phyloP scores from a whole-genome alignment of 2,888 invertebrate species.

The Drosophila kokeensis region DNA sequence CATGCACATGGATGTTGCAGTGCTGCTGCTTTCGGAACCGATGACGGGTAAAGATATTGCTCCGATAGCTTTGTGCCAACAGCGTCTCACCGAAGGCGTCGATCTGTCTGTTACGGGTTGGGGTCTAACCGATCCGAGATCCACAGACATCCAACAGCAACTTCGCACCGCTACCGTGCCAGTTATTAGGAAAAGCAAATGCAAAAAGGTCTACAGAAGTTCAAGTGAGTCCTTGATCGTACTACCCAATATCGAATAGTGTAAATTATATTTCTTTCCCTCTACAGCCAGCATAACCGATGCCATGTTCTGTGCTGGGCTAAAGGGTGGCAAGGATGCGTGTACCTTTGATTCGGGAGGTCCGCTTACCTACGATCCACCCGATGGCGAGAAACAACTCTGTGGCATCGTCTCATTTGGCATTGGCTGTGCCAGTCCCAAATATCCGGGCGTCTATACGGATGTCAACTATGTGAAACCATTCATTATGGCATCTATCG shows the following conservation, averaged over 20 bases:
- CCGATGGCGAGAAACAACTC: constrained; percentile 30
- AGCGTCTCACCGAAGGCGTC: not conserved
- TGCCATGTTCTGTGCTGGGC: constrained; percentile 76
- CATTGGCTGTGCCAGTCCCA: constrained; percentile 84
- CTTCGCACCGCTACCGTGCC: constrained; percentile 54
- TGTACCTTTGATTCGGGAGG: constrained; percentile 82
- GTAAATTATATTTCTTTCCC: not conserved
- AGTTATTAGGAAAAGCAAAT: constrained; percentile 32
- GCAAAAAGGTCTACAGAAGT: constrained; percentile 22
- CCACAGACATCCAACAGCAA: not conserved
- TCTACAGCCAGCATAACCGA: constrained; percentile 30
- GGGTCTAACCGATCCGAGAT: constrained; percentile 41
- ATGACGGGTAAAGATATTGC: constrained; percentile 33
- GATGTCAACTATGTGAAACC: constrained; percentile 85
- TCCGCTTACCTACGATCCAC: constrained; percentile 51
- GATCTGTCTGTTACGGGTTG: constrained; percentile 55
- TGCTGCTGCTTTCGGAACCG: constrained; percentile 32
- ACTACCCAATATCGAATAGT: not conserved
- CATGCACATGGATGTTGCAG: constrained; percentile 67
- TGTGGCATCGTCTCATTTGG: constrained; percentile 89
- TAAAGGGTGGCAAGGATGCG: constrained; percentile 63
- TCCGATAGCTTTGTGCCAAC: constrained; percentile 21
- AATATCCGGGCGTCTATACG: constrained; percentile 91
- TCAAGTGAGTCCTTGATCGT: constrained; percentile 31
- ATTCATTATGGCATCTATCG: constrained; percentile 43